Evolutionary conservation across 2,797 vertebrate species (phyloP), one percentile per base, ranked within the genome.

Genomic region (Spatula versicolor): DNA sequence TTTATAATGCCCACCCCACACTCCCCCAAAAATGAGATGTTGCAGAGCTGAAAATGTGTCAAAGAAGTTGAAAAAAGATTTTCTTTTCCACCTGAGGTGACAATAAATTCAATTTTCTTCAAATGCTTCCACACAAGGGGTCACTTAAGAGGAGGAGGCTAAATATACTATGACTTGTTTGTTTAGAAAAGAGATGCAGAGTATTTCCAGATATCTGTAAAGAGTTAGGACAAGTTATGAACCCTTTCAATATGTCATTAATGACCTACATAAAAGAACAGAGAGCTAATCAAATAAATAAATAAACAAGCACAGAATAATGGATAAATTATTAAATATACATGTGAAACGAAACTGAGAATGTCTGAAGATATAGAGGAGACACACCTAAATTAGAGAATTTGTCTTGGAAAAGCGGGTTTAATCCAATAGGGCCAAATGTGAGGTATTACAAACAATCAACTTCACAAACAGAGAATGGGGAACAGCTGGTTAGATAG

Each of bases 401-500:
- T 64, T 58, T 1, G 3, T 74, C 64, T 91, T 11, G 3, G 48
- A 87, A 86, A 93, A 78, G 8, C 63, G 41, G 17, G 22, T 25
- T 68, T n/a, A 81, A 78, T 68, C 50, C 33, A 86, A 30, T 0
- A 72, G 58, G 11, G 45, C 48, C 28, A 86, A 89, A 54, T 1
- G 5, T 1, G 25, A 85, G 43, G 12, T 91, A 83, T 83, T 91
- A 74, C 37, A 87, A 92, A 80, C 72, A 91, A 81, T 75, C 69
- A 83, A 48, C 48, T 89, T 87, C 73, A 75, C 48, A 93, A 67
- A 76, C 50, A 76, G 4, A 77, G 54, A 64, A 83, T n/a, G 25
- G 19, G 15, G 64, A 94, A 88, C 87, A 90, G 45, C 91, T 90
- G 79, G 64, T 54, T 78, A 75, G 82, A 64, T n/a, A 88, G 33